Evolutionary conservation across 2,113 vertebrate species (phyloP).

Genomic region (Laticauda colubrina): DNA sequence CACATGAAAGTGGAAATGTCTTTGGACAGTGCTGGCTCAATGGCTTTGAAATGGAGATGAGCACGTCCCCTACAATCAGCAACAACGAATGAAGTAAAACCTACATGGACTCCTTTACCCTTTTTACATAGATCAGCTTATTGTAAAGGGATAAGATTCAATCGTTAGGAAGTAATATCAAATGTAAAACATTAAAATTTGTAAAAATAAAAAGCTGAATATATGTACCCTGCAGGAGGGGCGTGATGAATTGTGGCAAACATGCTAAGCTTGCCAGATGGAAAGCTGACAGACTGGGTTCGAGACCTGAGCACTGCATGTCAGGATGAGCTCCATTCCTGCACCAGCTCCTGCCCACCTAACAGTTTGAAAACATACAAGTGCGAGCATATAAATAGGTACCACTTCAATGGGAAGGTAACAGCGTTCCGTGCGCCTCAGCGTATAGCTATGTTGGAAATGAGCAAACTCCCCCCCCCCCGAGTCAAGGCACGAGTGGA

Average conservation of each 20-base stretch:
- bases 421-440: not conserved
- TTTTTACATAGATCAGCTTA: not conserved
- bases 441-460: not conserved
- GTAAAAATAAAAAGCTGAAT: not conserved
- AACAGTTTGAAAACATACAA: not conserved
- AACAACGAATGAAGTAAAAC: no score
- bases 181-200: not conserved
- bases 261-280: not conserved
- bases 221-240: not conserved
- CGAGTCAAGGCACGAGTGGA: not conserved
- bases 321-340: not conserved
- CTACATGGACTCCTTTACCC: no score
- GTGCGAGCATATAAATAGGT: not conserved
- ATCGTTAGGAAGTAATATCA: not conserved
- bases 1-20: no score
- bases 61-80: no score
- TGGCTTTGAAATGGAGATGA: no score
- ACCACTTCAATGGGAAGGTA: not conserved
- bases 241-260: not conserved
- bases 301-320: not conserved
- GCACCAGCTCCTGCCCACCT: not conserved
- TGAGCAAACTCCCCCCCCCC: not conserved
- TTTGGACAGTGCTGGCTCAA: no score
- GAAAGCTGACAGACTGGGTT: not conserved
- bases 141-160: not conserved